These are phyloP conservation scores for Diplolepis rosae DNA, from an alignment of 2,888 invertebrate genomes.

Conservation along the genomic window DNA sequence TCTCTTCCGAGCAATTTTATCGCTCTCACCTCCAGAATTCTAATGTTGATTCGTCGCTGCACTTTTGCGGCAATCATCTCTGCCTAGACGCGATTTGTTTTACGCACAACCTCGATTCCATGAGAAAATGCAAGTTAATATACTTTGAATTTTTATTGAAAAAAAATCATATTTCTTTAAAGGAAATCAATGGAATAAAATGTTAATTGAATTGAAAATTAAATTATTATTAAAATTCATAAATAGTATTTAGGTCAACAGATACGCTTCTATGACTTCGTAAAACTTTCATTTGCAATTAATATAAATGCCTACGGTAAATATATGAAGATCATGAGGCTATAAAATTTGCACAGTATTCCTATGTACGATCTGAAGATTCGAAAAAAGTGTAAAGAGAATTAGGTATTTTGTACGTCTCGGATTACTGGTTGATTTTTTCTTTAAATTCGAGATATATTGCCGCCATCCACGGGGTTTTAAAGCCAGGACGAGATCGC, in stretches of 20 bases:
- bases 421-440: not conserved
- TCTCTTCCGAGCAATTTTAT: slow-evolving; percentile 34
- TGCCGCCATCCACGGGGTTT: not conserved
- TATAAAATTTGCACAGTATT: too few relatives aligned
- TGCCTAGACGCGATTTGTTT: not conserved
- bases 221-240: too few relatives aligned
- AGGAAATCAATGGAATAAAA: too few relatives aligned
- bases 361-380: too few relatives aligned
- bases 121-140: not conserved
- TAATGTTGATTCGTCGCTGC: slow-evolving; percentile 19
- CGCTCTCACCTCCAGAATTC: slow-evolving; percentile 28
- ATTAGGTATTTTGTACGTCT: not conserved
- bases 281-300: too few relatives aligned
- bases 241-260: too few relatives aligned
- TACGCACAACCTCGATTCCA: slow-evolving; percentile 17
- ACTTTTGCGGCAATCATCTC: slow-evolving; percentile 25
- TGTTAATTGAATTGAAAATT: too few relatives aligned
- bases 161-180: too few relatives aligned
- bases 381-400: not conserved
- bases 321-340: too few relatives aligned
- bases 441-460: not conserved
- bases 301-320: too few relatives aligned
- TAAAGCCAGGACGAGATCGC: not conserved
- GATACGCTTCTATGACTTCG: too few relatives aligned
- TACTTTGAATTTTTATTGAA: not conserved